A percentile compares a stretch with the other conserved stretches of the same genome.
Evolutionary conservation across 2,113 vertebrate species (phyloP).

Genomic region (Etheostoma spectabile): DNA sequence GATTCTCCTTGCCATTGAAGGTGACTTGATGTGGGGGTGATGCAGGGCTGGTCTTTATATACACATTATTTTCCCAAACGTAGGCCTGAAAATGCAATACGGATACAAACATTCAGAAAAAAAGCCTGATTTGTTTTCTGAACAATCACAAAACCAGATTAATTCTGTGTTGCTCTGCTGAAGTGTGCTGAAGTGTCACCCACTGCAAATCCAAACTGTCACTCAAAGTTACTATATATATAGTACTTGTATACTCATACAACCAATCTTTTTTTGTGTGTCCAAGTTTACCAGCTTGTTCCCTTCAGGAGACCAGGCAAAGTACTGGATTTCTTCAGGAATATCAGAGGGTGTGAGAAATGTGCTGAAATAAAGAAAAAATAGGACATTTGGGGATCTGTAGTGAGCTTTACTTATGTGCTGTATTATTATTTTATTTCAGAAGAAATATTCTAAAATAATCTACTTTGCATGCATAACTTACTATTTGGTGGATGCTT

Average conservation of each 20-base stretch:
- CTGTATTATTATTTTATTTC: not conserved
- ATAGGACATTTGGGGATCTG: not conserved
- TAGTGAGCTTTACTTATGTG: not conserved
- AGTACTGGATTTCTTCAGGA: conserved; percentile 89
- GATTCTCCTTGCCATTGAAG: conserved; percentile 83
- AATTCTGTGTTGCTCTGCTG: not conserved
- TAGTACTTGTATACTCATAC: not conserved
- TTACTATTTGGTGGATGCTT: not conserved
- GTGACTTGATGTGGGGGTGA: conserved; percentile 84
- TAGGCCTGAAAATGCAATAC: conserved; percentile 81
- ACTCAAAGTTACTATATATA: not conserved
- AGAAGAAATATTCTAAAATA: not conserved
- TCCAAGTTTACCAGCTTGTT: conserved; percentile 91
- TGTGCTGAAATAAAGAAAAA: conserved; percentile 77
- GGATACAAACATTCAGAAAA: not conserved
- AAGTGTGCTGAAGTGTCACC: conserved; percentile 10
- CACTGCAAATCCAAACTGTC: conserved; percentile 14
- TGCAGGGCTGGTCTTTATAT: conserved; percentile 86
- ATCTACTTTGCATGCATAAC: not conserved
- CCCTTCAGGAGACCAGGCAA: conserved; percentile 92
- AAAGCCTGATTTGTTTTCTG: not conserved
- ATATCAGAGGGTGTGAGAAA: conserved; percentile 85
- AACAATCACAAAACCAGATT: not conserved
- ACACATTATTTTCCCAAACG: conserved; percentile 92
- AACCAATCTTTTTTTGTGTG: not conserved